Evolutionary conservation across 2,888 invertebrate genomes (phyloP).

Genomic region (Anthrax anthrax): DNA sequence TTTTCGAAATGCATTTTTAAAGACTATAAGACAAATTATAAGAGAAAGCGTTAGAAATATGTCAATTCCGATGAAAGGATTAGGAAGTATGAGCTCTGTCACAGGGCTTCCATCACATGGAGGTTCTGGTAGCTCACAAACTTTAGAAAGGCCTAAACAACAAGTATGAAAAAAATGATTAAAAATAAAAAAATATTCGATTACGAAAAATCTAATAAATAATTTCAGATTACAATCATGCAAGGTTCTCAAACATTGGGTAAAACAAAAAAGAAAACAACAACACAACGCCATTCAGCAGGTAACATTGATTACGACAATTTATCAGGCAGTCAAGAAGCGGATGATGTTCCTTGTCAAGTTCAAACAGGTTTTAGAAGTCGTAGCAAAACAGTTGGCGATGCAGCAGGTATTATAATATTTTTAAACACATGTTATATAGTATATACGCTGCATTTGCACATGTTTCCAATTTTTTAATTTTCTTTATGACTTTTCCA

Average conservation of each 20-base stretch:
- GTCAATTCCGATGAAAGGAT: slow-evolving; percentile 75
- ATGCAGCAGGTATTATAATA: slow-evolving; percentile 51
- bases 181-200: not conserved
- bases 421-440: not conserved
- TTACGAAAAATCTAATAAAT: not conserved
- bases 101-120: slow-evolving; percentile 33
- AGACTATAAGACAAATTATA: slow-evolving; percentile 93
- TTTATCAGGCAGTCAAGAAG: slow-evolving; percentile 59
- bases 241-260: slow-evolving; percentile 70
- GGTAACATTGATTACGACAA: slow-evolving; percentile 78
- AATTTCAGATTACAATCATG: slow-evolving; percentile 45
- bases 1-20: slow-evolving; percentile 92
- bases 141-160: slow-evolving; percentile 48
- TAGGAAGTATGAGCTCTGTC: slow-evolving; percentile 38
- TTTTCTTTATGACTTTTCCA: slow-evolving; percentile 3
- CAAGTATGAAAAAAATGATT: slow-evolving; percentile 33
- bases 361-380: slow-evolving; percentile 48
- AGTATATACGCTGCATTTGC: not conserved
- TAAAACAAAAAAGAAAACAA: slow-evolving; percentile 62
- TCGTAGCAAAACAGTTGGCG: slow-evolving; percentile 84
- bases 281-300: slow-evolving; percentile 64
- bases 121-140: slow-evolving; percentile 39
- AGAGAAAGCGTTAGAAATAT: slow-evolving; percentile 93
- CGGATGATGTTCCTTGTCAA: slow-evolving; percentile 41
- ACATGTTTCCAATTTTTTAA: not conserved